A percentile compares a stretch with the other conserved stretches of the same genome.
These are phyloP conservation scores for Sorex maritimensis DNA, from an alignment of 2,797 vertebrate species.

Conservation along the genomic window DNA sequence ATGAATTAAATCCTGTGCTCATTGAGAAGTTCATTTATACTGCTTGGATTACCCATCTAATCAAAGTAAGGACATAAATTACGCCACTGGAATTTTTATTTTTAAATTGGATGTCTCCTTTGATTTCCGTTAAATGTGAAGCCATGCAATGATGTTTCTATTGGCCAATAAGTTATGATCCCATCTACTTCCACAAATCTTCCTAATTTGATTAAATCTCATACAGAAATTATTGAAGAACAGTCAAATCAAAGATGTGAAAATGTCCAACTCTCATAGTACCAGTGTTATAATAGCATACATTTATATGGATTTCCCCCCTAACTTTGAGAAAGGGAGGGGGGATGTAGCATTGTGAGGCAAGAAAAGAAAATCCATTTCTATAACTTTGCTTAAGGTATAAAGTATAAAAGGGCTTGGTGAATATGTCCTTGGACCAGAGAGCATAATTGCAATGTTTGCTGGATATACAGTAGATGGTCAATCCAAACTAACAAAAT, in stretches of 20 bases:
- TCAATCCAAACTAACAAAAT: not conserved
- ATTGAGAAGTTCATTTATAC: not conserved
- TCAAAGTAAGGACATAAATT: not conserved
- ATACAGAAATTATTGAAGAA: constrained; percentile 32
- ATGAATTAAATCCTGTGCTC: constrained; percentile 42
- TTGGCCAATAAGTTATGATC: constrained; percentile 8
- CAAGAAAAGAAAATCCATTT: constrained; percentile 21
- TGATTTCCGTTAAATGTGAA: constrained; percentile 39
- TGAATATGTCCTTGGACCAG: not conserved
- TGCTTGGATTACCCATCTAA: constrained; percentile 29
- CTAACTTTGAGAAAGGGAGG: not conserved
- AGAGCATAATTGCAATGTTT: not conserved
- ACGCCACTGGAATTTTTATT: not conserved
- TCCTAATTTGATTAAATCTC: not conserved
- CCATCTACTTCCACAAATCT: not conserved
- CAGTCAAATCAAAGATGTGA: not conserved
- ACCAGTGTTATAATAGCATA: not conserved
- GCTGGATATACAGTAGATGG: not conserved
- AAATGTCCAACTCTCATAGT: not conserved
- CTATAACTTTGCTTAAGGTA: not conserved
- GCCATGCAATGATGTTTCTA: constrained; percentile 40
- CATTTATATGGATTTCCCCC: not conserved
- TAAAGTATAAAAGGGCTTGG: not conserved
- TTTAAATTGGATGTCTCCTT: constrained; percentile 17
- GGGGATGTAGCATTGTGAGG: not conserved